These are phyloP conservation scores for Acanthurus tractus DNA, from an alignment of 2,797 vertebrate species.

Conservation along the genomic window DNA sequence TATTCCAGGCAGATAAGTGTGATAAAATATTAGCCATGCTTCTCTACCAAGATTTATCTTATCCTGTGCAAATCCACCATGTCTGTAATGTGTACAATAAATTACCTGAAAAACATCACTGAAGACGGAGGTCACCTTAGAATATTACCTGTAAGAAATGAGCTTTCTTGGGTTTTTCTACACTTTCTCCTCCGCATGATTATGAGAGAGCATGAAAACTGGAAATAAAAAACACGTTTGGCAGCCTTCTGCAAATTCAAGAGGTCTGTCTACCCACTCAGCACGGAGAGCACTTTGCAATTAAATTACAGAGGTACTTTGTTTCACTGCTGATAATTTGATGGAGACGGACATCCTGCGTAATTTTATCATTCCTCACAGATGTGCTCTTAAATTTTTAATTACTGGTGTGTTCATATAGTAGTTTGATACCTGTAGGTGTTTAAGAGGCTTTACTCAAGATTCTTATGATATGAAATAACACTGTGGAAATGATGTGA, in stretches of 20 bases:
- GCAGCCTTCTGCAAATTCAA: not conserved
- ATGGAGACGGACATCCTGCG: not conserved
- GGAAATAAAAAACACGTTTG: not conserved
- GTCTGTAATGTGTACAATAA: not conserved
- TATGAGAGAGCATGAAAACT: not conserved
- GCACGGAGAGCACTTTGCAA: not conserved
- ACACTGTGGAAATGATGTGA: not conserved
- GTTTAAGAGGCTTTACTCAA: not conserved
- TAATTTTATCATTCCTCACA: not conserved
- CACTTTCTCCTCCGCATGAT: not conserved
- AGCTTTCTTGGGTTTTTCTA: not conserved
- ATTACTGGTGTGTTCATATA: not conserved
- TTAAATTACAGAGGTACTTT: not conserved
- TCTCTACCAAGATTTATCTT: not conserved
- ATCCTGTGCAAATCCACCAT: slow-evolving; percentile 14
- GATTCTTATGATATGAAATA: not conserved
- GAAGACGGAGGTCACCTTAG: not conserved
- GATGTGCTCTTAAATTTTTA: not conserved
- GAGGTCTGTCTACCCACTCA: not conserved
- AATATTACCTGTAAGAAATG: not conserved
- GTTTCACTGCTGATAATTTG: not conserved
- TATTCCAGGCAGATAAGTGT: slow-evolving; percentile 10
- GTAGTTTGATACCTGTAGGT: not conserved
- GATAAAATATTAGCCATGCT: slow-evolving; percentile 19
- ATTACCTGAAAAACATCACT: not conserved